These are phyloP conservation scores for Salvelinus fontinalis DNA, from an alignment of 2,113 vertebrate genomes.

Conservation along the genomic window DNA sequence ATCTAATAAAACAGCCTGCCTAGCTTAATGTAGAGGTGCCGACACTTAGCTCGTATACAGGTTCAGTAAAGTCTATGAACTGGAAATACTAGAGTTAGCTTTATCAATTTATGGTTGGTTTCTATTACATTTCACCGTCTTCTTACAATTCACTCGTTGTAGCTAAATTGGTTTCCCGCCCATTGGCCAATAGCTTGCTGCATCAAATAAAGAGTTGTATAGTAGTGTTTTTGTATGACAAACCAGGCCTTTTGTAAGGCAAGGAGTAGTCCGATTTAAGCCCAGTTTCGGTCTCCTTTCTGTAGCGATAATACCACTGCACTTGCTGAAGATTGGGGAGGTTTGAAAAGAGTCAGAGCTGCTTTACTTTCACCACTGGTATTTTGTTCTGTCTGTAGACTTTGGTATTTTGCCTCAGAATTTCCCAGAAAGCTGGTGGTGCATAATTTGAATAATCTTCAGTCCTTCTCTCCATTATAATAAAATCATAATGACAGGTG, in stretches of 20 bases:
- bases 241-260: not conserved
- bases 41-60: not conserved
- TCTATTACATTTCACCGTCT: not conserved
- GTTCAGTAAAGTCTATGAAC: not conserved
- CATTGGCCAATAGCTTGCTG: not conserved
- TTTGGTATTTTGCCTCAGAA: not conserved
- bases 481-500: slow-evolving; percentile 18
- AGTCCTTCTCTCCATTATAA: not conserved
- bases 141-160: not conserved
- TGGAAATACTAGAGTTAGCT: not conserved
- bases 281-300: not conserved
- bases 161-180: not conserved
- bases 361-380: slow-evolving; percentile 6
- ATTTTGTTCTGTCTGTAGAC: not conserved
- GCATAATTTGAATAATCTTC: slow-evolving; percentile 18
- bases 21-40: not conserved
- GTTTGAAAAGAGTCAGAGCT: slow-evolving; percentile 9
- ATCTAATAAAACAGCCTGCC: slow-evolving; percentile 1
- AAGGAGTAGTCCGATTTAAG: not conserved
- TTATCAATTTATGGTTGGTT: not conserved
- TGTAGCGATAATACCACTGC: slow-evolving; percentile 8
- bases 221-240: not conserved
- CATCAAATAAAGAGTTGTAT: not conserved
- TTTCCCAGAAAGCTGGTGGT: not conserved
- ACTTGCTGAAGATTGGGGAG: not conserved